phyloP scores from a whole-genome alignment of 2,888 invertebrate genomes.

The Nymphalis c-album region DNA sequence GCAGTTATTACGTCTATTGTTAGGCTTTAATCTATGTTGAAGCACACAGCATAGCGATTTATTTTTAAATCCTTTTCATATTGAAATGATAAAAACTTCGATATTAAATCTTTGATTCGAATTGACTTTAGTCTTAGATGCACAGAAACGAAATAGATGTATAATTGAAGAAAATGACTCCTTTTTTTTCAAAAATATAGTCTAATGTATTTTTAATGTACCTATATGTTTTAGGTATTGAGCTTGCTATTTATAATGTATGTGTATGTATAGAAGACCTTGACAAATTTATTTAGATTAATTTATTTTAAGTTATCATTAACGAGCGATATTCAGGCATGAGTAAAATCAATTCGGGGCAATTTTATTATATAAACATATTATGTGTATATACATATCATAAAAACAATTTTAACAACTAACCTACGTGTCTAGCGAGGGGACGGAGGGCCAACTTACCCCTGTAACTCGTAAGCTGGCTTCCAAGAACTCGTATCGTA shows the following conservation, averaged over 20 bases:
- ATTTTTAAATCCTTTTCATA: constrained; percentile 29
- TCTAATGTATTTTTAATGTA: too few relatives aligned
- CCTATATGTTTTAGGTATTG: too few relatives aligned
- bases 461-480: constrained; percentile 1
- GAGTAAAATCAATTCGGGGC: not conserved
- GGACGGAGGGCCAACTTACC: constrained; percentile 1
- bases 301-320: too few relatives aligned
- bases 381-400: not conserved
- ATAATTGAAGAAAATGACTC: too few relatives aligned
- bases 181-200: too few relatives aligned
- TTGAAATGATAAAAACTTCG: constrained; percentile 22
- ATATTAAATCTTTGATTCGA: constrained; percentile 19
- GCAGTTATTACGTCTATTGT: constrained; percentile 38
- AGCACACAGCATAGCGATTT: constrained; percentile 22
- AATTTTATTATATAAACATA: not conserved
- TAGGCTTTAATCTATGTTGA: constrained; percentile 29
- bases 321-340: not conserved
- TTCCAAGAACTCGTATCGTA: constrained; percentile 19
- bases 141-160: not conserved
- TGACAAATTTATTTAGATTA: too few relatives aligned
- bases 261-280: too few relatives aligned
- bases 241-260: too few relatives aligned
- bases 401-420: constrained; percentile 18
- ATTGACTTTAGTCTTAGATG: not conserved
- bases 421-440: constrained; percentile 6